Base-by-base conservation (phyloP, 1,140 invertebrate species). In the Pseudoatta argentina region DNA sequence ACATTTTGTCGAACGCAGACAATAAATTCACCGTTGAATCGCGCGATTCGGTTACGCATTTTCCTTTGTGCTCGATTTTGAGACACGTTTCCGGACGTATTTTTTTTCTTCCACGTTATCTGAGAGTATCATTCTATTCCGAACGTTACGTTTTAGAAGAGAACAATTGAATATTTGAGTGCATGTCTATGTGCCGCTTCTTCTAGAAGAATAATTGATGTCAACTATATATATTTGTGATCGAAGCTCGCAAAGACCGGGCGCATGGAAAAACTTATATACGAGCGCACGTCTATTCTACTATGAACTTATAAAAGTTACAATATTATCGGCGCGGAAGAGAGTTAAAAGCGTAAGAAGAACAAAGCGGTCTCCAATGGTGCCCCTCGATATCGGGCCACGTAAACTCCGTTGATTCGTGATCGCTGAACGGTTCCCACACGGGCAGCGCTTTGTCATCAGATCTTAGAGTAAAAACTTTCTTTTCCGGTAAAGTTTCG, bases 401-500 rank as follows among this genome's bases (percentile, higher is more conserved):
- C 66, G 66, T 63, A 53, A 82, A 30, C 39, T 82, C 18, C 6
- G 27, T 75, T 44, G 48, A 63, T 86, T 86, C 69, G 76, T 39
- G 39, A 30, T 57, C 76, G 76, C 48, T 64, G 30, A 81, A 71
- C 55, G 30, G 21, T 55, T 76, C 30, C 30, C 39, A 30, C 24
- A 24, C 24, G 24, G 5, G 64, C 18, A 48, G 27, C 7, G 48
- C 53, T 86, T 81, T 81, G 81, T 86, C 53, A 75, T 75, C 21
- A 66, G 53, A 21, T 71, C 55, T 73, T 2, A 55, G 18, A 51
- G 21, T 53, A 81, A 48, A 66, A 87, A 81, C 63, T 86, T 89
- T 85, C 21, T 21, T 57, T 85, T 76, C 51, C 71, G 27, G 14
- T 55, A 72, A 87, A 86, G 81, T 90, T 87, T 89, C 76, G 53